Evolutionary conservation across 2,797 vertebrate species (phyloP).

Genomic region (Takifugu rubripes): DNA sequence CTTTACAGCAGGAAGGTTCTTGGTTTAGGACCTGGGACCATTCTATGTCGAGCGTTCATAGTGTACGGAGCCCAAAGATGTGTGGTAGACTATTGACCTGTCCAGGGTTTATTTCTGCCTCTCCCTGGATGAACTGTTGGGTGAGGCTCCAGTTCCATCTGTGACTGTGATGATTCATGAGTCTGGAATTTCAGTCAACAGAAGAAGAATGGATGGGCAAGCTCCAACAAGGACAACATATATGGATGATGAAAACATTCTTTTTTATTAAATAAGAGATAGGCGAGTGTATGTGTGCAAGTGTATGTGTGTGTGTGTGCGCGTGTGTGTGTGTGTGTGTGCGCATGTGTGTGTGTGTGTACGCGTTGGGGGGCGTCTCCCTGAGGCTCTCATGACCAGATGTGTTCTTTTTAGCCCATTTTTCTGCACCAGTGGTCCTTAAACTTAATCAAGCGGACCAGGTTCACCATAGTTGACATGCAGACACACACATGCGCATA

Average conservation of each 20-base stretch:
- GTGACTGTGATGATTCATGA: too few species aligned
- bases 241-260: not conserved
- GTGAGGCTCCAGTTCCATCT: too few species aligned
- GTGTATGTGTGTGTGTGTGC: not conserved
- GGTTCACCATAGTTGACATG: too few species aligned
- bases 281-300: not conserved
- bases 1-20: too few species aligned
- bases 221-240: not conserved
- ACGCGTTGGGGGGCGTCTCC: slow-evolving; percentile 4
- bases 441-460: slow-evolving; percentile 15
- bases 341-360: slow-evolving; percentile 2
- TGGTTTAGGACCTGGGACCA: too few species aligned
- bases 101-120: too few species aligned
- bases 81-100: too few species aligned
- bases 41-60: too few species aligned
- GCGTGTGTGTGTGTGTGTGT: not conserved
- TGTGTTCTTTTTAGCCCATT: slow-evolving; percentile 33
- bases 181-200: too few species aligned
- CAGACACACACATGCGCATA: slow-evolving; percentile 4
- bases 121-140: too few species aligned
- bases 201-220: too few species aligned
- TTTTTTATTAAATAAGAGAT: not conserved
- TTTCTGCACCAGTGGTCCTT: slow-evolving; percentile 38
- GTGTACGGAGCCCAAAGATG: too few species aligned
- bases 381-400: slow-evolving; percentile 45